A percentile compares a stretch with the other conserved stretches of the same genome.
Evolutionary conservation across 1,140 invertebrate species (phyloP).

Genomic region (Saccostrea echinata): DNA sequence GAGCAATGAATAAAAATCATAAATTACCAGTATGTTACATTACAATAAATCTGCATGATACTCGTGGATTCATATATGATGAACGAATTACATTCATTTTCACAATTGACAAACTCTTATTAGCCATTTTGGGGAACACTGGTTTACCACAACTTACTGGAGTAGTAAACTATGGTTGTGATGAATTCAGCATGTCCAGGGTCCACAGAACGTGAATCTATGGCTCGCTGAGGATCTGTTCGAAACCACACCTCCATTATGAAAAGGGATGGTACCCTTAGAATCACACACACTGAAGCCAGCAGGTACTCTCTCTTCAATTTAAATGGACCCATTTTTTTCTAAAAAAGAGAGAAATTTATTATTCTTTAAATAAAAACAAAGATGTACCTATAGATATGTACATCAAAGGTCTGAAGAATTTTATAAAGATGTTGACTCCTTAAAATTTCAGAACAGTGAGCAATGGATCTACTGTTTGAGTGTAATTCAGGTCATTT

Average conservation of each 20-base stretch:
- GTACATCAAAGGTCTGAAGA: neutral
- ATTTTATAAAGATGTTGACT: too few species aligned
- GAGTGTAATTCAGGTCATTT: too few species aligned
- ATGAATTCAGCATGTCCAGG: constrained; percentile 46
- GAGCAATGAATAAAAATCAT: too few species aligned
- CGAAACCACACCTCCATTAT: constrained; percentile 81
- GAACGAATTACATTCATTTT: too few species aligned
- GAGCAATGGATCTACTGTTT: too few species aligned
- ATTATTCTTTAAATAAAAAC: neutral
- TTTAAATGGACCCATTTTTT: neutral
- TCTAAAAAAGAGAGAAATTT: neutral
- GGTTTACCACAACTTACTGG: constrained; percentile 59
- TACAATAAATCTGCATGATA: too few species aligned
- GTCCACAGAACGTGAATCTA: constrained; percentile 20
- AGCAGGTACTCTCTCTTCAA: constrained; percentile 65
- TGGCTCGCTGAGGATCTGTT: constrained; percentile 54
- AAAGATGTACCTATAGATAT: neutral
- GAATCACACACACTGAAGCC: constrained; percentile 79
- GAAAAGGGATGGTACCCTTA: constrained; percentile 82
- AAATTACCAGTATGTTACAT: too few species aligned
- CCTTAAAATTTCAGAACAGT: too few species aligned
- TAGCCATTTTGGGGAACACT: neutral
- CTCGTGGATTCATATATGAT: too few species aligned
- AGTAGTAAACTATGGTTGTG: constrained; percentile 68
- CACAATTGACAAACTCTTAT: too few species aligned